phyloP scores from a whole-genome alignment of 2,888 invertebrate species.

The Fissipunctia ypsillon region DNA sequence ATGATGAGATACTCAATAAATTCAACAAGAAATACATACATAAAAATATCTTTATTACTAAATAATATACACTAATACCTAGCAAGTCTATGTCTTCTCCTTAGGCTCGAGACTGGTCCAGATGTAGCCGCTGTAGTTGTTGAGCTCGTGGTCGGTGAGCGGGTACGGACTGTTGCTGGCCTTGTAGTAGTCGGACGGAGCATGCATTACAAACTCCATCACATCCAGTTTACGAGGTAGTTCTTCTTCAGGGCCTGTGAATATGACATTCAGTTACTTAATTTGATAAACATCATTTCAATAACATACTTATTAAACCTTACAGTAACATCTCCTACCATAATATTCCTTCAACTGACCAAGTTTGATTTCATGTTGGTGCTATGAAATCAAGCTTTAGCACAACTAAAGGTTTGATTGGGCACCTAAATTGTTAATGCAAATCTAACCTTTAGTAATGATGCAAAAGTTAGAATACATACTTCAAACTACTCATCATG shows the following conservation, averaged over 20 bases:
- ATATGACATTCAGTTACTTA: slow-evolving; percentile 44
- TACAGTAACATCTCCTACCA: no score
- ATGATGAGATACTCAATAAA: not conserved
- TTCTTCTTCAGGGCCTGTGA: slow-evolving; percentile 96
- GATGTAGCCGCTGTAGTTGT: slow-evolving; percentile 90
- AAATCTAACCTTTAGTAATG: not conserved
- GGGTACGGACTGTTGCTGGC: slow-evolving; percentile 95
- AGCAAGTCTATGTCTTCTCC: slow-evolving; percentile 74
- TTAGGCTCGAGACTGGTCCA: slow-evolving; percentile 92
- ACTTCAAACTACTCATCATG: no score
- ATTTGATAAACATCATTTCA: not conserved
- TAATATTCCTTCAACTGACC: not conserved
- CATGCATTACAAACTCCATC: slow-evolving; percentile 98
- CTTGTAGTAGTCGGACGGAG: slow-evolving; percentile 97
- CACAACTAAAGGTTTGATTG: no score
- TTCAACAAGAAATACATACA: not conserved
- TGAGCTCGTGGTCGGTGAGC: slow-evolving; percentile 84
- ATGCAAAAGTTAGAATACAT: not conserved
- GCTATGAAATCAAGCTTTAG: not conserved
- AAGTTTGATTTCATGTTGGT: not conserved
- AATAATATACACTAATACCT: slow-evolving; percentile 17
- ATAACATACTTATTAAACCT: not conserved
- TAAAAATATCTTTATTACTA: slow-evolving; percentile 53
- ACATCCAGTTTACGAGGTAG: slow-evolving; percentile 95
- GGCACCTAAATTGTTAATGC: not conserved